A percentile compares a stretch with the other conserved stretches of the same genome.
Conservation (phyloP, 2,113 vertebrate species). For the Poeciliopsis occidentalis region DNA sequence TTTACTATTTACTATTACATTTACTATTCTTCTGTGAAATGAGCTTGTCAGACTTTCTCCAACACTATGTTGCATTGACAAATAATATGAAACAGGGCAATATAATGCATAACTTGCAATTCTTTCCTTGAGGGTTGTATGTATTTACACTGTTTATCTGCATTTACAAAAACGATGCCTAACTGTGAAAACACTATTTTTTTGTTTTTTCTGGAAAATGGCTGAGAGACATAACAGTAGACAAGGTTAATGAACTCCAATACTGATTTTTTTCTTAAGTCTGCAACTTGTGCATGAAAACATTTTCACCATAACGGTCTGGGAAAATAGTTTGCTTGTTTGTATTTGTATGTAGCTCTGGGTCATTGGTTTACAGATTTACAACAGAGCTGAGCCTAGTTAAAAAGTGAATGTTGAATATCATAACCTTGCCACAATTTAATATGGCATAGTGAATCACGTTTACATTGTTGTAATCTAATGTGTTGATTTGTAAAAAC, state of each 20-base stretch:
- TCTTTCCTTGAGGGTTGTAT: neutral
- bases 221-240: neutral
- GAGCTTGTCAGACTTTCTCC: neutral
- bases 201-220: neutral
- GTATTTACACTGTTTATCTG: neutral
- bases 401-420: neutral
- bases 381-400: neutral
- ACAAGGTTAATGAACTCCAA: neutral
- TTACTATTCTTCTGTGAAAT: too few relatives aligned
- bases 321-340: neutral
- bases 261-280: neutral
- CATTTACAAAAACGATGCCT: neutral
- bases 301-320: neutral
- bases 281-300: neutral
- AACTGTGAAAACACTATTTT: neutral
- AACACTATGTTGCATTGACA: neutral
- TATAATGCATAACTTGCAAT: neutral
- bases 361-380: neutral
- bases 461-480: too few relatives aligned
- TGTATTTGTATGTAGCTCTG: neutral
- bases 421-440: neutral
- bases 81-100: neutral
- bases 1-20: too few relatives aligned
- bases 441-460: too few relatives aligned
- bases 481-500: too few relatives aligned